A percentile compares a stretch with the other conserved stretches of the same genome.
These are phyloP conservation scores for Eupithecia subumbrata DNA, from an alignment of 2,888 invertebrate species.

Conservation along the genomic window DNA sequence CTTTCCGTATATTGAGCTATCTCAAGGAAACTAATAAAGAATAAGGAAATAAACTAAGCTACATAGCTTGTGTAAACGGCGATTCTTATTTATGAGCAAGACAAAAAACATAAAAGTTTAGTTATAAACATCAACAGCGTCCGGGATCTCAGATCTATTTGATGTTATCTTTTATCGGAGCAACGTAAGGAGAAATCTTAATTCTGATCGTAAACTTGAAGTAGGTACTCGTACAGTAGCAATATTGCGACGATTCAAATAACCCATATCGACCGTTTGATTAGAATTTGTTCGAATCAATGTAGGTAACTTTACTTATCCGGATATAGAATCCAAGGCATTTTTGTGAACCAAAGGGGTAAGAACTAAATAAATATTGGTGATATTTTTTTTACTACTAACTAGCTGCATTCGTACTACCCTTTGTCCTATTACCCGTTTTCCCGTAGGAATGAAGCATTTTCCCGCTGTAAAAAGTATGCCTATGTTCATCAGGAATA, in stretches of 20 bases:
- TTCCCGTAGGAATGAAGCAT: too few relatives aligned
- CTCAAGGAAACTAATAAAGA: slow-evolving; percentile 1
- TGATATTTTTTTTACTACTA: too few relatives aligned
- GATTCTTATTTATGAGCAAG: slow-evolving; percentile 16
- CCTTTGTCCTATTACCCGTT: too few relatives aligned
- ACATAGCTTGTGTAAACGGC: slow-evolving; percentile 19
- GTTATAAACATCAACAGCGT: slow-evolving; percentile 30
- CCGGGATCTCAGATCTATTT: slow-evolving; percentile 29
- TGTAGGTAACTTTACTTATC: not conserved
- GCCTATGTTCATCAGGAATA: too few relatives aligned
- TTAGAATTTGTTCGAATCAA: not conserved
- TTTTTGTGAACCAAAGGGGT: not conserved
- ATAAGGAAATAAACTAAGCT: slow-evolving; percentile 17
- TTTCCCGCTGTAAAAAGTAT: too few relatives aligned
- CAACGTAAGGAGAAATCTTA: slow-evolving; percentile 34
- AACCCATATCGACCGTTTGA: not conserved
- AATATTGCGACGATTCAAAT: not conserved
- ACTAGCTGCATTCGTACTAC: too few relatives aligned
- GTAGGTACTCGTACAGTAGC: not conserved
- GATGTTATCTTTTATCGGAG: slow-evolving; percentile 34
- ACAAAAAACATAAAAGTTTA: slow-evolving; percentile 30
- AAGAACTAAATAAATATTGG: not conserved
- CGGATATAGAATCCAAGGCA: not conserved
- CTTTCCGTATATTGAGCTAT: slow-evolving; percentile 8
- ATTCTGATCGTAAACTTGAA: slow-evolving; percentile 34